Evolutionary conservation across 1,140 invertebrate genomes (phyloP).

Genomic region (Cardiocondyla obscurior): DNA sequence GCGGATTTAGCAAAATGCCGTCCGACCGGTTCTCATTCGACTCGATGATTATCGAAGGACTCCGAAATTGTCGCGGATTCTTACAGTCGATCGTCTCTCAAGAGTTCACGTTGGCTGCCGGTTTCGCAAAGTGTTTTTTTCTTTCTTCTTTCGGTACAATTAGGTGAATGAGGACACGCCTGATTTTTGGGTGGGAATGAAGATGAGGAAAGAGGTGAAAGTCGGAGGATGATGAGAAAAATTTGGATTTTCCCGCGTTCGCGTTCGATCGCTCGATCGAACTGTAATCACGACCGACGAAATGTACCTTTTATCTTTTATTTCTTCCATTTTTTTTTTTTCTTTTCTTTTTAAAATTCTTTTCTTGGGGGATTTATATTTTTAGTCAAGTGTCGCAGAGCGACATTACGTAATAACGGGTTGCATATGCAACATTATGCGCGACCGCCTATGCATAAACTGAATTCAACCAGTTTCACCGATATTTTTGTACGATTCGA

Average conservation of each 20-base stretch:
- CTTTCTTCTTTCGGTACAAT: not conserved
- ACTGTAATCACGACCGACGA: not conserved
- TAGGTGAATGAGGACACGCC: not conserved
- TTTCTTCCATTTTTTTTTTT: not conserved
- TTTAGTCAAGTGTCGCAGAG: conserved; percentile 3
- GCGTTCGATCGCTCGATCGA: not conserved
- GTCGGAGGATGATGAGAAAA: not conserved
- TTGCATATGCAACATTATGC: conserved; percentile 45
- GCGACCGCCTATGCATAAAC: conserved; percentile 25
- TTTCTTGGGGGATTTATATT: not conserved
- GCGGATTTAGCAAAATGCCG: not conserved
- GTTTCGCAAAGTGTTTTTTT: not conserved
- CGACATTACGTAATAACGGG: conserved; percentile 26
- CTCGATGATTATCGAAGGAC: not conserved
- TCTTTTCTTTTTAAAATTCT: not conserved
- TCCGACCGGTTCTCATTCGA: conserved; percentile 6
- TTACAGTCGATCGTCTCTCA: not conserved
- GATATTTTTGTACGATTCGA: conserved; percentile 42
- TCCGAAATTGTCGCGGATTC: not conserved
- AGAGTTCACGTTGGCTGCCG: not conserved
- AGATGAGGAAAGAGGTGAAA: not conserved
- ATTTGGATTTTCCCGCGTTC: not conserved
- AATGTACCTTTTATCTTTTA: no score
- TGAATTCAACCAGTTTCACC: conserved; percentile 48
- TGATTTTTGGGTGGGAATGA: not conserved